A percentile compares a stretch with the other conserved stretches of the same genome.
Evolutionary conservation across 2,113 vertebrate genomes (phyloP).

Genomic region (Macroglossus sobrinus): DNA sequence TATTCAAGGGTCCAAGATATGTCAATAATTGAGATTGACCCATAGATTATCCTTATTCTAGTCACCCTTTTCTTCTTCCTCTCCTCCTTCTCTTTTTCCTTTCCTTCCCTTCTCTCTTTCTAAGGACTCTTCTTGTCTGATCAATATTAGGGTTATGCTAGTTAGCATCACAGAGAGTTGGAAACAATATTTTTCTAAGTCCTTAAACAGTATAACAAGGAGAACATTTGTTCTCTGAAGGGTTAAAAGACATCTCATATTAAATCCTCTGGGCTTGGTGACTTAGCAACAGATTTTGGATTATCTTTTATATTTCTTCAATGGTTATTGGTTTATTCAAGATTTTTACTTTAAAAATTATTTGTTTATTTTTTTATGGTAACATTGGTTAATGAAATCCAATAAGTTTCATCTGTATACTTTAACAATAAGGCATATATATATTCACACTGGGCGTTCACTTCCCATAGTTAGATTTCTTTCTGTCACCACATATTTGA

Average conservation of each 20-base stretch:
- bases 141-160: neutral
- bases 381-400: too few relatives aligned
- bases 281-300: neutral
- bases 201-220: neutral
- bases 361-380: too few relatives aligned
- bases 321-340: neutral
- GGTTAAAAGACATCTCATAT: neutral
- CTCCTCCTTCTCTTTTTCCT: neutral
- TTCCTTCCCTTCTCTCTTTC: neutral
- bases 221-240: neutral
- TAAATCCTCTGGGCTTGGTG: neutral
- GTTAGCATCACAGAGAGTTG: neutral
- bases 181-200: neutral
- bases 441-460: too few relatives aligned
- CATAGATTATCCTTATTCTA: neutral
- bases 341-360: too few relatives aligned
- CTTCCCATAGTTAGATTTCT: too few relatives aligned
- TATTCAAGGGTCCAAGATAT: neutral
- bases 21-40: neutral
- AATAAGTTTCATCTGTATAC: too few relatives aligned
- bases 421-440: too few relatives aligned
- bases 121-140: neutral
- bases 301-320: constrained; percentile 12
- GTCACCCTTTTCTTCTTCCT: neutral
- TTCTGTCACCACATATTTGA: too few relatives aligned